Base-by-base conservation (phyloP, 2,888 invertebrate genomes). In the Leucophenga maculata region DNA sequence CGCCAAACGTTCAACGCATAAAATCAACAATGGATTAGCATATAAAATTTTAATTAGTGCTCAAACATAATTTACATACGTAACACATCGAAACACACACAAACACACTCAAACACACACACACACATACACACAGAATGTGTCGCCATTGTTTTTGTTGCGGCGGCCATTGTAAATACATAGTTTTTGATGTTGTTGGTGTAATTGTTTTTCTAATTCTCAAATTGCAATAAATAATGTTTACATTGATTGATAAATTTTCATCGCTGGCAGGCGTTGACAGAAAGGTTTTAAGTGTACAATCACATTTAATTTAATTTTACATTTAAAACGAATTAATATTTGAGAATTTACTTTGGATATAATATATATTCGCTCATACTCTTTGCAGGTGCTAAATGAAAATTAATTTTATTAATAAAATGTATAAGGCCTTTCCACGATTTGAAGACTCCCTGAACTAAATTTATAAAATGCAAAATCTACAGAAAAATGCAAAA, bases 31-130 rank as follows among this genome's bases (percentile, higher is more conserved):
- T 59, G 72, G 70, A 64, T 60, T 64, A 75, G 75, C 75, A 75
- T 75, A 73, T 75, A 68, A 71, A 71, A 75, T 75, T 75, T 75
- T 75, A 75, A 75, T 75, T 75, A 75, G 73, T 75, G 73, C 65
- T 75, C 65, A 75, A 74, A 68, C 66, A 73, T 57, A 68, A 71
- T 75, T 73, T 68, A 69, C 32, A 59, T 16, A 18, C 50, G 50
- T 50, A 39, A 50, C 50, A 2, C 50, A 50, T 50, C 32, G 4
- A 39, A 6, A 32, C 31, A 14, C 31, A 32, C 13, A 69, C 20
- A 65, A 52, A 75, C 68, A 31, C n/a, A 14, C 59, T 26, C 32
- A 59, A 6, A 31, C 59, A 11, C 59, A 59, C 55, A 55, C 59
- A 32, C 32, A 1, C 11, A 3, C 31, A 59, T n/a, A 59, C 11